A percentile compares a stretch with the other conserved stretches of the same genome.
phyloP scores from a whole-genome alignment of 2,888 invertebrate genomes.

The Melanotus villosus region DNA sequence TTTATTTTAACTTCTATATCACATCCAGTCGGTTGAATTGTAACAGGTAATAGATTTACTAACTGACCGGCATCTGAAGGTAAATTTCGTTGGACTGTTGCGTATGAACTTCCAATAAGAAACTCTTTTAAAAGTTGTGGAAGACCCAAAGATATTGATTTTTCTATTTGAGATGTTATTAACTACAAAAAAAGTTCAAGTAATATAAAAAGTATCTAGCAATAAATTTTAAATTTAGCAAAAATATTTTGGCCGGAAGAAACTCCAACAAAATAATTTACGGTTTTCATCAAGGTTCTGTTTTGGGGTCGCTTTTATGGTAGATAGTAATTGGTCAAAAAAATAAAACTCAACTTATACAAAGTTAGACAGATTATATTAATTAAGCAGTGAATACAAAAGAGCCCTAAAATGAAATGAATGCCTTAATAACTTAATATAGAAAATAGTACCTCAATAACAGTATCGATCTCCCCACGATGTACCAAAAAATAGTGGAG shows the following conservation, averaged over 20 bases:
- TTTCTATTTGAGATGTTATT: conserved; percentile 74
- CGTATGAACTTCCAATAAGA: conserved; percentile 81
- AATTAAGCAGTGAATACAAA: no score
- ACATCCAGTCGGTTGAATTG: conserved; percentile 73
- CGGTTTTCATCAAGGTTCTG: no score
- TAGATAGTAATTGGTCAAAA: no score
- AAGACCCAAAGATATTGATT: conserved; percentile 75
- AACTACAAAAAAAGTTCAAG: conserved; percentile 67
- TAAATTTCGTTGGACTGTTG: conserved; percentile 79
- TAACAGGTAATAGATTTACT: conserved; percentile 80
- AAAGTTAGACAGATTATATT: no score
- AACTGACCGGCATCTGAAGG: conserved; percentile 80
- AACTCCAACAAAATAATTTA: no score
- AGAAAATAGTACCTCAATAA: conserved; percentile 74
- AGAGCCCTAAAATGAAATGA: no score
- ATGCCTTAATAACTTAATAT: not conserved
- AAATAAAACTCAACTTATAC: no score
- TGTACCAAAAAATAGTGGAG: conserved; percentile 88
- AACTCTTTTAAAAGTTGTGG: conserved; percentile 85
- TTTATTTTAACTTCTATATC: conserved; percentile 76
- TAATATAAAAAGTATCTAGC: no score
- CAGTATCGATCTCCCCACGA: conserved; percentile 80
- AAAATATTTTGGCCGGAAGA: no score
- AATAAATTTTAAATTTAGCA: no score
- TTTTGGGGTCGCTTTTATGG: no score